Conservation (phyloP, 2,113 vertebrate species). For the Terrapene triunguis region DNA sequence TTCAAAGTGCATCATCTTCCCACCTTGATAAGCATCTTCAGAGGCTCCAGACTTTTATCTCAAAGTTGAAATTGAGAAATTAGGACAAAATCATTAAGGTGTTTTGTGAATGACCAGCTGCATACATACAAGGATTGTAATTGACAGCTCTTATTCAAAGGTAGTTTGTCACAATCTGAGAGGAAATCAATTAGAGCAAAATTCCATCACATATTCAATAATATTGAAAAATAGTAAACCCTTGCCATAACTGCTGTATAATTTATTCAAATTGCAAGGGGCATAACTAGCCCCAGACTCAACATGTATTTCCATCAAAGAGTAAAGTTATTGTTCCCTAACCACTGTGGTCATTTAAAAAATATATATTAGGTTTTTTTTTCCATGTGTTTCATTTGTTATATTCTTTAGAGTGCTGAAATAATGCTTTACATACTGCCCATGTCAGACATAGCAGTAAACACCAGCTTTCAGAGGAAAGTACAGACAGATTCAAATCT, state of each 20-base stretch:
- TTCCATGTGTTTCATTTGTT: background rate
- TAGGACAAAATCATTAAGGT: conserved; percentile 28
- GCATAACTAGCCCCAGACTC: background rate
- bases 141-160: no score
- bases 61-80: background rate
- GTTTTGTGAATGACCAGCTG: conserved; percentile 39
- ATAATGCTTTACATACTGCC: background rate
- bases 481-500: background rate
- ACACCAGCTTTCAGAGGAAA: background rate
- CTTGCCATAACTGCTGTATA: background rate
- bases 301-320: background rate
- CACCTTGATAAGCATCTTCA: background rate
- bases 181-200: no score
- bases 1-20: background rate
- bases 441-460: background rate
- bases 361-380: background rate
- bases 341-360: background rate
- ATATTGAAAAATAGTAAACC: background rate
- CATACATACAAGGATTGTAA: background rate
- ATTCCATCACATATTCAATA: background rate
- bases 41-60: background rate
- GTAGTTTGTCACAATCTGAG: conserved; percentile 38
- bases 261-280: background rate
- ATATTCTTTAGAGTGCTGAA: background rate
- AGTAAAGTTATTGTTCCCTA: background rate